phyloP scores from a whole-genome alignment of 2,113 vertebrate genomes.

The Columba janthina region DNA sequence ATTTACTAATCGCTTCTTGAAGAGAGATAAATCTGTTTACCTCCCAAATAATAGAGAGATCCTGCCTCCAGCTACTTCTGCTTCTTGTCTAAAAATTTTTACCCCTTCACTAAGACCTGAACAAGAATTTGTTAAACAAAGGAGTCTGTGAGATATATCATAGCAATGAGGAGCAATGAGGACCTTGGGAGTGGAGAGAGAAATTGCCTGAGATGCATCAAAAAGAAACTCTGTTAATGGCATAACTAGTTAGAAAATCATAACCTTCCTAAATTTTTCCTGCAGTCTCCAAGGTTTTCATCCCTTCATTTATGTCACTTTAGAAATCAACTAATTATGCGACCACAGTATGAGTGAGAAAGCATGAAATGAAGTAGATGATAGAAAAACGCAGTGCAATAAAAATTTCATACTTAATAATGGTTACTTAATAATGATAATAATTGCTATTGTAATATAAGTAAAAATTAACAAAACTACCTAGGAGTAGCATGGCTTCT shows the following conservation, averaged over 20 bases:
- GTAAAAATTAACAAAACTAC: neutral
- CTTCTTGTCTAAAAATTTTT: neutral
- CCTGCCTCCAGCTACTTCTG: neutral
- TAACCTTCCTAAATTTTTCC: neutral
- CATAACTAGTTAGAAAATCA: neutral
- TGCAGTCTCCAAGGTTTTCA: neutral
- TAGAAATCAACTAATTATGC: neutral
- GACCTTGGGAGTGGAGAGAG: neutral
- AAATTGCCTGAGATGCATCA: neutral
- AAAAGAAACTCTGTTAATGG: neutral
- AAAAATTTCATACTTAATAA: neutral
- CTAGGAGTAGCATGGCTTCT: neutral
- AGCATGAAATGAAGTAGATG: neutral
- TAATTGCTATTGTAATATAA: neutral
- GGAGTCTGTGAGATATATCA: neutral
- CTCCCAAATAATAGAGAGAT: neutral
- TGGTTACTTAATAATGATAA: too few species aligned
- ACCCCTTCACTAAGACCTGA: neutral
- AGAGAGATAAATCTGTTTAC: conserved; percentile 25
- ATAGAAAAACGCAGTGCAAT: neutral
- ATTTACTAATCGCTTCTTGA: neutral
- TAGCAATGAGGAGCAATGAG: neutral
- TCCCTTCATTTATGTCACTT: neutral
- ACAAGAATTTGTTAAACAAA: neutral
- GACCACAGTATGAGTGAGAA: neutral